Evolutionary conservation across 2,113 vertebrate genomes (phyloP).

Genomic region (Steatornis caripensis): DNA sequence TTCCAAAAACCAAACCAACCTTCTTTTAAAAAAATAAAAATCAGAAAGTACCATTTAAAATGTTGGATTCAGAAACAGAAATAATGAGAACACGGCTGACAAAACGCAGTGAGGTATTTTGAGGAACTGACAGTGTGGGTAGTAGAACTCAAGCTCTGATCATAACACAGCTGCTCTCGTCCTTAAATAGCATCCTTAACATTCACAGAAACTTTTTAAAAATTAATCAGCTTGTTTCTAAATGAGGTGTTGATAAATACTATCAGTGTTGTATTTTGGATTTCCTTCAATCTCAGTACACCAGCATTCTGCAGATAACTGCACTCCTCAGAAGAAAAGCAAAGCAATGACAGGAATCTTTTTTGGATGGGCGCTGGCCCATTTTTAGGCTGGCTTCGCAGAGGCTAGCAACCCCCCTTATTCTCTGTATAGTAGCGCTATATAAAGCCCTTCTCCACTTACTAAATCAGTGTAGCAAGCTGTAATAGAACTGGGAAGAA

Average conservation of each 20-base stretch:
- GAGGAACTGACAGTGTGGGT: slow-evolving; percentile 20
- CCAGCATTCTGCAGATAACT: not conserved
- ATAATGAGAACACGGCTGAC: slow-evolving; percentile 18
- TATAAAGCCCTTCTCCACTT: not conserved
- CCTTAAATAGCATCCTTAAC: not conserved
- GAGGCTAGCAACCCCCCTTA: not conserved
- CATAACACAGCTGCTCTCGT: slow-evolving; percentile 25
- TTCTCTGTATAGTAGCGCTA: not conserved
- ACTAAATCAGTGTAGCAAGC: not conserved
- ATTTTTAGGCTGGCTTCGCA: not conserved
- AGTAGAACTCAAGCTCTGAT: slow-evolving; percentile 2
- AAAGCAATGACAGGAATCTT: not conserved
- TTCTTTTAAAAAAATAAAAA: not conserved
- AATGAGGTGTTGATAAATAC: slow-evolving; percentile 29
- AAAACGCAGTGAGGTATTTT: not conserved
- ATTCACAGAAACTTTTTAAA: not conserved
- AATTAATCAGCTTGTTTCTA: slow-evolving; percentile 21
- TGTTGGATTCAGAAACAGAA: not conserved
- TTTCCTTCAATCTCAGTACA: not conserved
- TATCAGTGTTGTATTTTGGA: not conserved
- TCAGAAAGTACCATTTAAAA: not conserved
- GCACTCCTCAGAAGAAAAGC: not conserved
- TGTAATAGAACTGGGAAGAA: not conserved
- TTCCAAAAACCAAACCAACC: not conserved
- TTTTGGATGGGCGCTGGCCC: not conserved